phyloP scores from a whole-genome alignment of 2,113 vertebrate species.

The Conger conger region DNA sequence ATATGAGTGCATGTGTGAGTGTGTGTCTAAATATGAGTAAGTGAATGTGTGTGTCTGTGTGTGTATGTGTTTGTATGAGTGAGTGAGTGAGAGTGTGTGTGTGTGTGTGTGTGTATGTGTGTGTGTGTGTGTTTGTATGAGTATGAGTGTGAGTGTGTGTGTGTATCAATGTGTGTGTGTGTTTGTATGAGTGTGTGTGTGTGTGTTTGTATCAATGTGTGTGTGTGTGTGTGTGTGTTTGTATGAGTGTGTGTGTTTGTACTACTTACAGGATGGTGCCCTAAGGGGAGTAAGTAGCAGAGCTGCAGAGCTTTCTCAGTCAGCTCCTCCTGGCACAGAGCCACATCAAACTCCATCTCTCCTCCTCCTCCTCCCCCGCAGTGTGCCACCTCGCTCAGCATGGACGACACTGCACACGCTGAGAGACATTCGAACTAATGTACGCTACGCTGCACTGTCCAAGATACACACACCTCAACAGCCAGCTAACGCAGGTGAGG shows the following conservation, averaged over 20 bases:
- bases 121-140: slow-evolving; percentile 17
- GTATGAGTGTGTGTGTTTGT: slow-evolving; percentile 21
- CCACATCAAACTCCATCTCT: slow-evolving; percentile 61
- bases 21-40: too few species aligned
- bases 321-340: slow-evolving; percentile 77
- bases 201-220: background rate
- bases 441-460: too few species aligned
- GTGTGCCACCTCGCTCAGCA: slow-evolving; percentile 71
- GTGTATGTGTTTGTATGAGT: background rate
- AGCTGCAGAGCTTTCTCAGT: slow-evolving; percentile 74
- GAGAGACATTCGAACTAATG: background rate
- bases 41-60: background rate
- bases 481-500: too few species aligned
- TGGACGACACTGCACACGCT: slow-evolving; percentile 82
- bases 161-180: background rate
- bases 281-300: slow-evolving; percentile 78
- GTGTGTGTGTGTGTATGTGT: slow-evolving; percentile 21
- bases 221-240: slow-evolving; percentile 7
- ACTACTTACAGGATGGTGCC: slow-evolving; percentile 73
- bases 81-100: background rate
- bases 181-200: background rate
- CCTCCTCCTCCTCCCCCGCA: slow-evolving; percentile 53
- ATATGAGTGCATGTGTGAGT: too few species aligned
- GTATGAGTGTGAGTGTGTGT: background rate
- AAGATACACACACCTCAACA: background rate